Base-by-base conservation (phyloP, 2,888 invertebrate genomes). In the Candidula unifasciata region DNA sequence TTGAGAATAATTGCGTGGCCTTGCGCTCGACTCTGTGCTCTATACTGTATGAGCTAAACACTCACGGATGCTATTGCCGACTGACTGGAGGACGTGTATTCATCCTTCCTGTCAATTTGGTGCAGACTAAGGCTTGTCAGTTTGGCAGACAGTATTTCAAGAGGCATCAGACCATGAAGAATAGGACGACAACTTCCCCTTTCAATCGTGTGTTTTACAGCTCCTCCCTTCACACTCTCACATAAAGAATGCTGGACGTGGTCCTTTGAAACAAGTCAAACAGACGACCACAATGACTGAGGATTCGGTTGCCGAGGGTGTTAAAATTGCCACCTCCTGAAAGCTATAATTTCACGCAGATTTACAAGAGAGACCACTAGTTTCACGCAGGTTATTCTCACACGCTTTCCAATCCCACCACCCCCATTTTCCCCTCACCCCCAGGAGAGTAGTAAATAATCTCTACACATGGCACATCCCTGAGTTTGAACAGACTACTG, bases 271-370 rank as follows among this genome's bases (percentile, higher is more conserved):
- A 69, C 33, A 71, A 80, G 80, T 80, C 80, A 80, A 80, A 80
- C 52, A 80, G 71, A 71, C 27, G 57, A 71, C 68, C 27, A 80
- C 80, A 80, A 80, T 54, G 80, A 80, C 30, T 71, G 71, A 54
- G 71, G 80, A 80, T 80, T 80, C 30, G 80, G 80, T 80, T 80
- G 80, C 80, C 80, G 6, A 18, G 71, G 80, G 80, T 80, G 80
- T 80, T 80, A 80, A 80, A 80, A 71, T 80, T 80, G 80, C 57
- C 80, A 80, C 80, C 71, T 80, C 54, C 71, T 57, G 80, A 80
- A 69, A 69, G 80, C 33, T 80, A 80, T 80, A 64, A 80, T 80
- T 80, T 64, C 80, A 33, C 57, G 21, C 54, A 54, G 24, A 60
- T 64, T 78, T 78, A 60, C 60, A 64, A n/a, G 35, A 64, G 60